Evolutionary conservation across 2,113 vertebrate genomes (phyloP).

Genomic region (Varanus komodoensis): DNA sequence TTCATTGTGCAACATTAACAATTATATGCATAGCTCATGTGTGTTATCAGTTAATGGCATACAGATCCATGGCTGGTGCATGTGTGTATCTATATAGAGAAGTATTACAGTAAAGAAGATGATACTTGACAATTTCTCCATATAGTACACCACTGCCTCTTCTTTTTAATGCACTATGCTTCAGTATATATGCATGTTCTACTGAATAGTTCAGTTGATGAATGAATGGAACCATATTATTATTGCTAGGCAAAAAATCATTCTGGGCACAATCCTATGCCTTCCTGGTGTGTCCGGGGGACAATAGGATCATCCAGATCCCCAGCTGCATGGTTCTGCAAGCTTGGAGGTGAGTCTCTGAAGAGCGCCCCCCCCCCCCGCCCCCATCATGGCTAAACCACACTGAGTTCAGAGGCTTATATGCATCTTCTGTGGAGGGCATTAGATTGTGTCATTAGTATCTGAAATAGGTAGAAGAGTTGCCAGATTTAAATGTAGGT

Average conservation of each 20-base stretch:
- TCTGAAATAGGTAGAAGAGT: background rate
- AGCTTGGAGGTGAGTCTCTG: no score
- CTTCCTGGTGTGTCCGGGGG: no score
- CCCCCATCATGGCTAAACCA: no score
- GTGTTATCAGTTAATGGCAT: background rate
- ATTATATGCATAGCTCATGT: background rate
- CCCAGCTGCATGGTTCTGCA: no score
- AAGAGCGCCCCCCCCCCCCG: no score
- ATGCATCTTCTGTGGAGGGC: no score
- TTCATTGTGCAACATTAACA: conserved; percentile 20
- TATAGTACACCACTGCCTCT: background rate
- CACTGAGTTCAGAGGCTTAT: no score
- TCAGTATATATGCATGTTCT: background rate
- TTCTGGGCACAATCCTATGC: background rate
- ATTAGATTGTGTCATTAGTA: no score
- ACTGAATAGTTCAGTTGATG: background rate
- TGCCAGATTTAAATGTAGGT: conserved; percentile 20
- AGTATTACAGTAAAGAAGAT: background rate
- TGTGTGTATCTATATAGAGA: rapidly evolving
- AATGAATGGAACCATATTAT: background rate
- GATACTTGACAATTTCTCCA: conserved; percentile 15
- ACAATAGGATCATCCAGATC: no score
- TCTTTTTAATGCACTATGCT: background rate
- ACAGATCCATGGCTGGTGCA: background rate
- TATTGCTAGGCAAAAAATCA: background rate